These are phyloP conservation scores for Myanophis thanlyinensis DNA, from an alignment of 2,113 vertebrate species.

Conservation along the genomic window DNA sequence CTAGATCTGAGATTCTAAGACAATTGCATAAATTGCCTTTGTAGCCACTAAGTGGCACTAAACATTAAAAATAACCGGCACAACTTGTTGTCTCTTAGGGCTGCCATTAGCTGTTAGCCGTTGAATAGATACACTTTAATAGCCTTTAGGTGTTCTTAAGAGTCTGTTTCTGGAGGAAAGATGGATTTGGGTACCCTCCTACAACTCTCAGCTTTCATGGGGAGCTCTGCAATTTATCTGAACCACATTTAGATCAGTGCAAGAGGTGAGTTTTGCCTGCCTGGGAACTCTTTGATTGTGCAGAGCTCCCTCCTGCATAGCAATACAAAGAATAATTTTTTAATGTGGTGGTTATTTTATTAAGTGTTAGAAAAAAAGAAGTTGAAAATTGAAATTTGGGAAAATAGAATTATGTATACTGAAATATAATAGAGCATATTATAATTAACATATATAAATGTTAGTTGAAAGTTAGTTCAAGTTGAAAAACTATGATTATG, in stretches of 20 bases:
- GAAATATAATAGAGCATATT: too few relatives aligned
- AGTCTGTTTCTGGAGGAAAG: neutral
- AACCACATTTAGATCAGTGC: neutral
- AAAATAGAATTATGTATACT: too few relatives aligned
- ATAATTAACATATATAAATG: too few relatives aligned
- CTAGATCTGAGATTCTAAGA: neutral
- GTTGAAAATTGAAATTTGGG: too few relatives aligned
- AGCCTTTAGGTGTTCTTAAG: neutral
- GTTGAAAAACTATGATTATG: too few relatives aligned
- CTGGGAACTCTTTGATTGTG: neutral
- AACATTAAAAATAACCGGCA: neutral
- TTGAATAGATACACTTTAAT: neutral
- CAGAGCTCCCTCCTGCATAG: neutral
- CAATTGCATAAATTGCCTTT: neutral
- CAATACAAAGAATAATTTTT: too few relatives aligned
- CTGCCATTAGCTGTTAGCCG: neutral
- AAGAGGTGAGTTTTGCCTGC: neutral
- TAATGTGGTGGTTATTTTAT: too few relatives aligned
- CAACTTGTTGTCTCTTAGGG: neutral
- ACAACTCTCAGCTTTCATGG: neutral
- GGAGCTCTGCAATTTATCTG: neutral
- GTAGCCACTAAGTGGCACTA: neutral
- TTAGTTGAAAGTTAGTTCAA: too few relatives aligned
- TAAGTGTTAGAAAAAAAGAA: too few relatives aligned
- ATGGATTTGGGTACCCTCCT: neutral